Evolutionary conservation across 2,888 invertebrate genomes (phyloP), one percentile per base, ranked within the genome.

Genomic region (Macaria liturata): DNA sequence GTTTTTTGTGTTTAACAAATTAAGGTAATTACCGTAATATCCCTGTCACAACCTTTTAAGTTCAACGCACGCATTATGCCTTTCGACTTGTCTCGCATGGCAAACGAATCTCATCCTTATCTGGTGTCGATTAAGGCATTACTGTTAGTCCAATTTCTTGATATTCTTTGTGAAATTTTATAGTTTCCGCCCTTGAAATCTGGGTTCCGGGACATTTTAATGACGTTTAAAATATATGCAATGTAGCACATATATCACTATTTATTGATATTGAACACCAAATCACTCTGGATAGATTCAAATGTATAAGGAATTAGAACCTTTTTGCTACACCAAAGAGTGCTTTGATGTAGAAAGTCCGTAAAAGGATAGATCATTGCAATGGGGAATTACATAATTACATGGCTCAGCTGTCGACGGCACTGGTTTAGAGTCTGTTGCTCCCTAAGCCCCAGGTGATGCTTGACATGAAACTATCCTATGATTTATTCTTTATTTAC

Each of bases 21-120:
- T 89, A 87, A 88, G 81, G 84, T 84, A 86, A 88, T 88, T 87
- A 85, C 85, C 77, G 83, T 87, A 87, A 88, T 87, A 86, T 79
- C 78, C 76, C 84, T 85, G 87, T 87, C 88, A 86, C 86, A 87
- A 85, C 87, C 87, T 88, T 88, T 86, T 88, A 86, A 86, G 88
- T 88, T 90, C 88, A 88, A 85, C 78, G 86, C 75, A 78, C 88
- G 86, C 80, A 74, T 83, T 83, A 82, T 75, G 72, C 69, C 70
- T 68, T 67, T 52, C 49, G 9, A 69, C 69, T 67, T 74, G 65
- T 65, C 69, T 68, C 71, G 73, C 67, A 61, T 51, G 60, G 61
- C 52, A 58, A 53, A 66, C 66, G 62, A 81, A 74, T 76, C 66
- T 84, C 73, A 69, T 63, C 69, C 84, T 83, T 85, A 83, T 81